Percentiles rank a stretch among this genome's conserved stretches.
Evolutionary conservation across 2,113 vertebrate species (phyloP).

Genomic region (Irena cyanogastra): DNA sequence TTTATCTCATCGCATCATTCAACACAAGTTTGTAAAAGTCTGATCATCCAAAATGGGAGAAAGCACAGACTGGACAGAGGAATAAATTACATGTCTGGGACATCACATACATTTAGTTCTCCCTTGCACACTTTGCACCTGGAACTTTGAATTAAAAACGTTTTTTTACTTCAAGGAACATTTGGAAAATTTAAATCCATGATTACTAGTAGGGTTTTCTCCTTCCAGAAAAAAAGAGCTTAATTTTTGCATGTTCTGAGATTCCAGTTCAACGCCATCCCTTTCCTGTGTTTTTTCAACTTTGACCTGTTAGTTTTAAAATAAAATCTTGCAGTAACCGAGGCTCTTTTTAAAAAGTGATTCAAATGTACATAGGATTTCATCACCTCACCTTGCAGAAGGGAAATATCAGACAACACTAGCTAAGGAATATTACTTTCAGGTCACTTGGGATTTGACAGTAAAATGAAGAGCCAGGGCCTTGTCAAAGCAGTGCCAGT

Average conservation of each 20-base stretch:
- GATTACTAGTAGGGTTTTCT: background rate
- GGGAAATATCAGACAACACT: background rate
- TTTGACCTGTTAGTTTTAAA: background rate
- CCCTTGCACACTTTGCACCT: background rate
- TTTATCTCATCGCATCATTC: constrained; percentile 25
- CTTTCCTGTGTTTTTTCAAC: background rate
- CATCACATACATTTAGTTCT: background rate
- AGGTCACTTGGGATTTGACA: constrained; percentile 19
- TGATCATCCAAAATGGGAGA: background rate
- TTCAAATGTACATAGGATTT: background rate
- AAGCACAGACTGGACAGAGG: background rate
- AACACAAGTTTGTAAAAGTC: background rate
- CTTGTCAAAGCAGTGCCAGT: background rate
- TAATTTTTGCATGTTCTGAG: background rate
- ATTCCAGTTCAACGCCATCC: background rate
- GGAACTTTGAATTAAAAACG: background rate
- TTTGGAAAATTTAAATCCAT: background rate
- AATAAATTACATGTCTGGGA: background rate
- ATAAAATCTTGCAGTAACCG: background rate
- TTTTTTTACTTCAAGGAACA: background rate
- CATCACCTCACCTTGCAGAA: background rate
- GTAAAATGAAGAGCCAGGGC: background rate
- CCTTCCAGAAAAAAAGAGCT: background rate
- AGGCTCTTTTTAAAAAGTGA: background rate
- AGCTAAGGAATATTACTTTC: constrained; percentile 9